Evolutionary conservation across 1,140 invertebrate genomes (phyloP), one percentile per base, ranked within the genome.

Genomic region (Nasonia longicornis): DNA sequence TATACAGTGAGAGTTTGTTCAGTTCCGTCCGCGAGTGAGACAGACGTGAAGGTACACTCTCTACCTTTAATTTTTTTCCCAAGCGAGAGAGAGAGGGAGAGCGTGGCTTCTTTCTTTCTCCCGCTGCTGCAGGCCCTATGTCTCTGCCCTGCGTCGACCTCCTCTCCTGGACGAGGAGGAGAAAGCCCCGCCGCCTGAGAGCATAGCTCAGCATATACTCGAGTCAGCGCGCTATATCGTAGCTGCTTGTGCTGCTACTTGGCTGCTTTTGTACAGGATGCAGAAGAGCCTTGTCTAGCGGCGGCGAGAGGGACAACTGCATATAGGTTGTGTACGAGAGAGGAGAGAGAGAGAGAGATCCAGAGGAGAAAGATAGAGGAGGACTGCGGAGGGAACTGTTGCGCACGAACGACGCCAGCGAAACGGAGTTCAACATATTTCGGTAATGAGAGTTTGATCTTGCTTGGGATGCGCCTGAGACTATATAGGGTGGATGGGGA

Each of bases 391-490:
- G 69, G 26, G 20, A 79, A 79, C 67, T 81, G 73, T 81, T 81
- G 73, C 73, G n/a, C 73, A 38, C 79, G 45, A 52, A 76, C 64
- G 79, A 80, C 64, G 66, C 79, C 6, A 63, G 42, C 64, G 16
- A 48, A n/a, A 80, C 64, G 64, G 64, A 80, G 64, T 75, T 80
- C 48, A 76, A 76, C 73, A 63, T 81, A 48, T 81, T 76, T 22
- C 73, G 79, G 79, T 81, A 81, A 81, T 76, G 64, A 80, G 20
- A 29, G 31, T 64, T 75, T 58, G 1, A 42, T 73, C 64, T 67
- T 67, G 26, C 64, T 67, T 11, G 29, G 26, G 22, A 16, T 58
- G 20, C 6, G 16, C 16, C 52, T 58, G 52, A 20, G 52, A n/a
- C 14, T 58, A n/a, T 58, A 58, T 16, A 14, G 16, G 38, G 38